A percentile compares a stretch with the other conserved stretches of the same genome.
These are phyloP conservation scores for Corythucha ciliata DNA, from an alignment of 2,888 invertebrate species.

Conservation along the genomic window DNA sequence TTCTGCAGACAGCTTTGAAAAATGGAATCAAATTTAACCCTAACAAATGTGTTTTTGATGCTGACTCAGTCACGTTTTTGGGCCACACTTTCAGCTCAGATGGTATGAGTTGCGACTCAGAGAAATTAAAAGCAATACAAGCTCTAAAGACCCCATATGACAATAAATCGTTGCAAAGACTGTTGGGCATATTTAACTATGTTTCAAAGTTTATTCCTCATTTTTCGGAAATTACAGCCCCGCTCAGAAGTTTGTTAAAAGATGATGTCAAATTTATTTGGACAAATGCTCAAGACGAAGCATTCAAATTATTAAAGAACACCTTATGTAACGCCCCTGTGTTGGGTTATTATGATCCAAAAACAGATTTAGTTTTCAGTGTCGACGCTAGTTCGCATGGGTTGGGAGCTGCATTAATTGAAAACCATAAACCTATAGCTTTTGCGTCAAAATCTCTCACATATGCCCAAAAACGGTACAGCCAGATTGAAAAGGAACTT, in stretches of 20 bases:
- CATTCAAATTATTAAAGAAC: slow-evolving; percentile 25
- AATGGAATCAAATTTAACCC: slow-evolving; percentile 34
- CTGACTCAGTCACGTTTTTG: slow-evolving; percentile 32
- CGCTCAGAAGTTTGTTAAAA: slow-evolving; percentile 32
- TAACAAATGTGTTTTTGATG: slow-evolving; percentile 34
- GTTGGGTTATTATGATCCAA: slow-evolving; percentile 32
- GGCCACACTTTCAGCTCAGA: slow-evolving; percentile 34
- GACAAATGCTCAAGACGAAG: slow-evolving; percentile 25
- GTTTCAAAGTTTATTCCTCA: slow-evolving; percentile 32
- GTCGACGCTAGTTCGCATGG: slow-evolving; percentile 28
- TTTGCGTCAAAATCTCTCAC: slow-evolving; percentile 39
- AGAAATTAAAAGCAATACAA: slow-evolving; percentile 21
- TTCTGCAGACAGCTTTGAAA: slow-evolving; percentile 10
- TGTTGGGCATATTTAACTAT: slow-evolving; percentile 34
- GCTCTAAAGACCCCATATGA: slow-evolving; percentile 31
- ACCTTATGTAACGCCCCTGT: slow-evolving; percentile 31
- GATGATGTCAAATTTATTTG: slow-evolving; percentile 29
- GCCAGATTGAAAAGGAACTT: slow-evolving; percentile 41
- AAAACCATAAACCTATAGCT: slow-evolving; percentile 38
- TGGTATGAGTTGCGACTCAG: slow-evolving; percentile 28
- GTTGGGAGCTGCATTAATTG: slow-evolving; percentile 39
- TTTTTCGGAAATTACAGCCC: slow-evolving; percentile 27
- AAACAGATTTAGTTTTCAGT: slow-evolving; percentile 35
- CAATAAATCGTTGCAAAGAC: slow-evolving; percentile 28
- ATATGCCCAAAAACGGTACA: slow-evolving; percentile 37